These are phyloP conservation scores for Brachylomia viminalis DNA, from an alignment of 2,888 invertebrate species.

Conservation along the genomic window DNA sequence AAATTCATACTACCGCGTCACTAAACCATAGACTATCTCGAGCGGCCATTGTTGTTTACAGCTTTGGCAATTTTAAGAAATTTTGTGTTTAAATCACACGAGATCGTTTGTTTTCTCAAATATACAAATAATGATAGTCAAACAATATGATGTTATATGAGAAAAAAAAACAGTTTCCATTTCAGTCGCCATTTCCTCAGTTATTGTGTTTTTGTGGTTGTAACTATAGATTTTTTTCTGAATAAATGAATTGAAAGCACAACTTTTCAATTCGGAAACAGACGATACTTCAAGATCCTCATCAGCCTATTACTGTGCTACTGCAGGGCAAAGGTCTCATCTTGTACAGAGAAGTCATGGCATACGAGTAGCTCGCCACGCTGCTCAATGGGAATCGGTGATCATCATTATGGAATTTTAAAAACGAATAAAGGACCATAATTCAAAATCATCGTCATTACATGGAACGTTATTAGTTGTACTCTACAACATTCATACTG, in stretches of 20 bases:
- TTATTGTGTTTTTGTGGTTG: neutral
- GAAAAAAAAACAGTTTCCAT: neutral
- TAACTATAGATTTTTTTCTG: neutral
- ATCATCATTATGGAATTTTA: neutral
- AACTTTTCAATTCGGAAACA: too few species aligned
- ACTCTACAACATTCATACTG: neutral
- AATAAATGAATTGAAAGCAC: too few species aligned
- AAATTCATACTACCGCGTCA: too few species aligned
- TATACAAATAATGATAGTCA: neutral
- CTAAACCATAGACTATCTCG: too few species aligned
- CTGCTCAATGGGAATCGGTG: too few species aligned
- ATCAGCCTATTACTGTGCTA: neutral
- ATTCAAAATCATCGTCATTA: neutral
- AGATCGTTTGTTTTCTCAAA: neutral
- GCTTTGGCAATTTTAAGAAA: too few species aligned
- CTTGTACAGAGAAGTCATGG: too few species aligned
- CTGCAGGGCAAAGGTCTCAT: too few species aligned
- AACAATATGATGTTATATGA: neutral
- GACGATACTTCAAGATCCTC: neutral
- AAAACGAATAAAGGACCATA: neutral
- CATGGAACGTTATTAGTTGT: neutral
- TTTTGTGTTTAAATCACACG: neutral
- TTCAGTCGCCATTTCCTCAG: neutral
- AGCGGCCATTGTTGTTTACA: too few species aligned
- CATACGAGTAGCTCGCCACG: too few species aligned